Conservation (phyloP, 2,113 vertebrate genomes). For the Ariopsis seemanni region DNA sequence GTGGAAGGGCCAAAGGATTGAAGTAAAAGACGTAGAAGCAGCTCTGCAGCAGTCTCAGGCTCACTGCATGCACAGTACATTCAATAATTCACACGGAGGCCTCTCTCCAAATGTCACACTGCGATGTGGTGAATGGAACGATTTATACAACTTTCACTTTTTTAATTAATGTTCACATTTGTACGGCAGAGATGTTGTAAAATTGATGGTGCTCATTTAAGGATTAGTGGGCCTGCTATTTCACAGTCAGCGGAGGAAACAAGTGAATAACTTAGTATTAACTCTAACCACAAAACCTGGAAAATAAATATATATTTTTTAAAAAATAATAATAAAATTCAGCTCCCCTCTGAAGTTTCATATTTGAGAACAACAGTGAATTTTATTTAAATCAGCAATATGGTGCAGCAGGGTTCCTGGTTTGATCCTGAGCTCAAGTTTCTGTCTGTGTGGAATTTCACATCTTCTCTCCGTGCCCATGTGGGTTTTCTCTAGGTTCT, state of each 20-base stretch:
- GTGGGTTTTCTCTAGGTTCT: not conserved
- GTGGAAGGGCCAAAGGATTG: constrained; percentile 24
- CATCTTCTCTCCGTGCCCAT: not conserved
- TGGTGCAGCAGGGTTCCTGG: not conserved
- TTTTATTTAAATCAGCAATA: not conserved
- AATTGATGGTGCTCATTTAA: not conserved
- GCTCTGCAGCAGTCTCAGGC: constrained; percentile 1
- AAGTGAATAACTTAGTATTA: not conserved
- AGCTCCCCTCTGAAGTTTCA: not conserved
- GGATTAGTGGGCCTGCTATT: not conserved
- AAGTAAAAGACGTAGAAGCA: constrained; percentile 3
- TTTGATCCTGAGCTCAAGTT: not conserved
- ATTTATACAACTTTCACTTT: constrained; percentile 8
- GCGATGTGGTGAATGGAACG: not conserved
- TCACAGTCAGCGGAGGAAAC: not conserved
- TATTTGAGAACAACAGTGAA: not conserved
- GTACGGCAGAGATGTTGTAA: not conserved
- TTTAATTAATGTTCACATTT: constrained; percentile 21
- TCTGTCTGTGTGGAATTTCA: not conserved
- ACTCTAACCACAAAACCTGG: not conserved
- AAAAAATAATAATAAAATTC: not conserved
- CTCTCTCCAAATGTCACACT: constrained; percentile 1
- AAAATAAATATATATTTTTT: not conserved
- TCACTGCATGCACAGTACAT: constrained; percentile 9
- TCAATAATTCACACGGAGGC: constrained; percentile 13